Evolutionary conservation across 2,797 vertebrate species (phyloP).

Genomic region (Glossophaga mutica): DNA sequence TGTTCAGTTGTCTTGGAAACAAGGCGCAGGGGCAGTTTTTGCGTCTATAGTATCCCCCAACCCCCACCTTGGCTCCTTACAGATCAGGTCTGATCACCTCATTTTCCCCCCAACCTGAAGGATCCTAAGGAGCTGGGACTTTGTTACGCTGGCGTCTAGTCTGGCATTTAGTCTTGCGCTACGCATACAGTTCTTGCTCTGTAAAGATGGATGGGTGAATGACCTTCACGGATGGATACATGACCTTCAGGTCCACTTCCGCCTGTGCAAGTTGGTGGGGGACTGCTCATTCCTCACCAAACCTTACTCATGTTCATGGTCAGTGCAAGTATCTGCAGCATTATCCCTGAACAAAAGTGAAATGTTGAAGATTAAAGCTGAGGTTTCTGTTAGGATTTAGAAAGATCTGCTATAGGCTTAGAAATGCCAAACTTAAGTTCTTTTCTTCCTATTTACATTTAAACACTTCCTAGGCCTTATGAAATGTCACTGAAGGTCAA

Average conservation of each 20-base stretch:
- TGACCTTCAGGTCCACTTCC: neutral
- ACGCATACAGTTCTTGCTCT: neutral
- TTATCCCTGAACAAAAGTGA: neutral
- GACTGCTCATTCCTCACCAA: neutral
- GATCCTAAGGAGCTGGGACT: neutral
- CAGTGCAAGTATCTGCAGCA: neutral
- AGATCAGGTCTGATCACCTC: neutral
- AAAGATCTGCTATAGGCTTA: neutral
- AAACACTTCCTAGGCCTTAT: neutral
- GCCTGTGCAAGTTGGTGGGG: neutral
- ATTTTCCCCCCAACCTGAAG: neutral
- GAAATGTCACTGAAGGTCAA: neutral
- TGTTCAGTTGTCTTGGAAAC: neutral
- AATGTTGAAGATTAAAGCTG: neutral
- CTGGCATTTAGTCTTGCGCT: neutral
- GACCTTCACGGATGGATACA: neutral
- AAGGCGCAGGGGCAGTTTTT: neutral
- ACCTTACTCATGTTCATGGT: neutral
- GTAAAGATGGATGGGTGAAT: neutral
- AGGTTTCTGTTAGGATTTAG: neutral
- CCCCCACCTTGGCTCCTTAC: neutral
- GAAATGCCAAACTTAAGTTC: neutral
- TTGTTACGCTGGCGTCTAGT: neutral
- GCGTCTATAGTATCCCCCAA: neutral
- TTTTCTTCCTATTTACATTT: neutral